These are phyloP conservation scores for Synergus itoensis DNA, from an alignment of 2,888 invertebrate species.

Conservation along the genomic window DNA sequence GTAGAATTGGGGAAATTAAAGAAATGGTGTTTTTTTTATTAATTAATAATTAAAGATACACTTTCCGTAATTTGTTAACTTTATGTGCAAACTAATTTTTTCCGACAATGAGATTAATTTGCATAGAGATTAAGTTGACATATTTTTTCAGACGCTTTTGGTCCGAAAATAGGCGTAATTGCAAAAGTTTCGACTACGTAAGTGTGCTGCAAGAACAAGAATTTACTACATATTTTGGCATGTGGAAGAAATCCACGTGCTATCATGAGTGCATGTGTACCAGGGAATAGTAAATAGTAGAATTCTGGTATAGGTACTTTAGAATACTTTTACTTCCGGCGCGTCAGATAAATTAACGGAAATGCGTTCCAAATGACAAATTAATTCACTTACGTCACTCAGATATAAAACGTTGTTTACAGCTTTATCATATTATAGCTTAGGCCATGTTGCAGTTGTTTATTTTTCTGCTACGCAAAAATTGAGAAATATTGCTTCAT, in stretches of 20 bases:
- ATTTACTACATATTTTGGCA: not conserved
- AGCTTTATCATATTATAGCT: not conserved
- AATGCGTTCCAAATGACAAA: not conserved
- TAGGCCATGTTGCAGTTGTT: not conserved
- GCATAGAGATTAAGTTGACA: not conserved
- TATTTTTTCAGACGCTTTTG: not conserved
- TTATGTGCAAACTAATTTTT: not conserved
- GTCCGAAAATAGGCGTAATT: not conserved
- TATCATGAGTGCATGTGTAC: not conserved
- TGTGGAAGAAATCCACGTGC: not conserved
- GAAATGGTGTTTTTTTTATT: too few species aligned
- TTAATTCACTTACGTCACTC: not conserved
- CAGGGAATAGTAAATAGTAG: not conserved
- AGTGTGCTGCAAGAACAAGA: not conserved
- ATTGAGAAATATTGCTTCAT: not conserved
- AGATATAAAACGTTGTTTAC: not conserved
- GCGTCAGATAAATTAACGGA: conserved; percentile 12
- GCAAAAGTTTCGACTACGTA: not conserved
- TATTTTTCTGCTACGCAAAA: not conserved
- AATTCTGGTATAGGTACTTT: too few species aligned
- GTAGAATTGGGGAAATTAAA: too few species aligned
- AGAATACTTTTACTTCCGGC: conserved; percentile 5
- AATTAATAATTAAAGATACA: too few species aligned
- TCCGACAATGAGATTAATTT: not conserved
- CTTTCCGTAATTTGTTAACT: too few species aligned